These are phyloP conservation scores for Thomomys bottae DNA, from an alignment of 2,113 vertebrate species.

Conservation along the genomic window DNA sequence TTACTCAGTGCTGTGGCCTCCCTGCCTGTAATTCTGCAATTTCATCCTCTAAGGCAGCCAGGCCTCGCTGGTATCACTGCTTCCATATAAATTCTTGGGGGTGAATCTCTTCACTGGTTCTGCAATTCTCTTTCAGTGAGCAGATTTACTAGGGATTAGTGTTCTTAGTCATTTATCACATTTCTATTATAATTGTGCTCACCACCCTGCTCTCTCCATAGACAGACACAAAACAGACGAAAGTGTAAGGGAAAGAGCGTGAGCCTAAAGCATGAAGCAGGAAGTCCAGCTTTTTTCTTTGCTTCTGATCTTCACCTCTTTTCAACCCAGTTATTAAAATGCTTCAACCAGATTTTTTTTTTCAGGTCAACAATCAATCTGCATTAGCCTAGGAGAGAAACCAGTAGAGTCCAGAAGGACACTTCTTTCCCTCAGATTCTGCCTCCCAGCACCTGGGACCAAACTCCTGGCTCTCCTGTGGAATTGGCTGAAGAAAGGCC, in stretches of 20 bases:
- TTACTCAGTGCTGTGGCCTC: background rate
- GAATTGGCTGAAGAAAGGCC: background rate
- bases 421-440: background rate
- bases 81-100: slow-evolving; percentile 7
- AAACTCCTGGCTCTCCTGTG: background rate
- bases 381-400: background rate
- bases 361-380: background rate
- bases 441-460: background rate
- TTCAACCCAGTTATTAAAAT: background rate
- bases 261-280: background rate
- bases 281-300: background rate
- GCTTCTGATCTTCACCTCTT: background rate
- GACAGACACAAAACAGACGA: background rate
- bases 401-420: background rate
- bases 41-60: background rate
- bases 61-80: background rate
- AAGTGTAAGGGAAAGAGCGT: background rate
- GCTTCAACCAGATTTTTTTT: background rate
- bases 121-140: background rate
- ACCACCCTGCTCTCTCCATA: background rate
- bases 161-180: background rate
- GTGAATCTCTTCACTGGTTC: background rate
- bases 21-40: background rate
- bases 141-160: background rate
- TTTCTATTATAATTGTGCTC: slow-evolving; percentile 10